phyloP scores from a whole-genome alignment of 2,113 vertebrate species.

The Butorides virescens region DNA sequence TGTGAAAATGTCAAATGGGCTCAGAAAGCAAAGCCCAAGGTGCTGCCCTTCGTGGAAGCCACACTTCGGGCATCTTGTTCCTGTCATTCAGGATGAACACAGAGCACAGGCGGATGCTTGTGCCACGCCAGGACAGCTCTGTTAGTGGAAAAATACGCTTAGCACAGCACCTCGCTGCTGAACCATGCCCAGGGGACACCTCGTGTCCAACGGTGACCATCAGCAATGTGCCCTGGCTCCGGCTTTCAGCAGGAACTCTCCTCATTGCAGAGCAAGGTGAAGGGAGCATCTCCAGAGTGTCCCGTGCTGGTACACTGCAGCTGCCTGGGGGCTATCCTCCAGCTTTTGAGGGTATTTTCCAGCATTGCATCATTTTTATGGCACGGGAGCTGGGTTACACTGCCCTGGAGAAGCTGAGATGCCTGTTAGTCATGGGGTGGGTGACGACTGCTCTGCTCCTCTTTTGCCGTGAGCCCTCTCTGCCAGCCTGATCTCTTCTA shows the following conservation, averaged over 20 bases:
- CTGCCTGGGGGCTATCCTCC: neutral
- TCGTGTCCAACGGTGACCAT: neutral
- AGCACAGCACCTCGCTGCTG: neutral
- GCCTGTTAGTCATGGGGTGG: fast-evolving
- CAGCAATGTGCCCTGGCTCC: fast-evolving
- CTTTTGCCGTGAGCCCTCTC: neutral
- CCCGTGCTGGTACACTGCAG: neutral
- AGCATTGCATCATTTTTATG: neutral
- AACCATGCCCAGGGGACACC: neutral
- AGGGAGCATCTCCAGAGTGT: neutral
- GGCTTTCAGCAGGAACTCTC: neutral
- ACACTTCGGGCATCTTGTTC: neutral
- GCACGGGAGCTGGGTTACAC: neutral
- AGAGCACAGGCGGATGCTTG: neutral
- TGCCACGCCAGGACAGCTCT: neutral
- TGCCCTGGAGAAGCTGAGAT: neutral
- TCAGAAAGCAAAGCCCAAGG: neutral
- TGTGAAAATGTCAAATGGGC: neutral
- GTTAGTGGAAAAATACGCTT: neutral
- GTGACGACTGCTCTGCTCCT: neutral
- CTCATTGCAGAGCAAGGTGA: neutral
- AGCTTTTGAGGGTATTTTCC: neutral
- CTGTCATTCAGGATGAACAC: neutral
- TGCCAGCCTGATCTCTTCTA: neutral
- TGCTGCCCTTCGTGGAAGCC: neutral